Evolutionary conservation across 2,797 vertebrate species (phyloP).

Genomic region (Limnodromus scolopaceus): DNA sequence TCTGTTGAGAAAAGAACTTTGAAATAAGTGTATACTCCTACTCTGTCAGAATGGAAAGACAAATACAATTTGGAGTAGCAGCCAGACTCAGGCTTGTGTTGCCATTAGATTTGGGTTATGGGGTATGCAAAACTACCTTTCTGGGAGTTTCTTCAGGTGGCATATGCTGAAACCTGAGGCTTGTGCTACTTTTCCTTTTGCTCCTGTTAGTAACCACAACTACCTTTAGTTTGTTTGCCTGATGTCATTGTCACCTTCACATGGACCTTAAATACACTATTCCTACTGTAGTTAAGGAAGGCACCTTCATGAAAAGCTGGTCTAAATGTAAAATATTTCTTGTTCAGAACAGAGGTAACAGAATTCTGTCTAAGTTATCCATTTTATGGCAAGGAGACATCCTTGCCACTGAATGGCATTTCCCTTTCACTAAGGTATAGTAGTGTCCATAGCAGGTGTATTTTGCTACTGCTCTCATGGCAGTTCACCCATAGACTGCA

Average conservation of each 20-base stretch:
- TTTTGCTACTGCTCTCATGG: no score
- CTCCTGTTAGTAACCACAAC: not conserved
- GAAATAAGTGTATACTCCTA: not conserved
- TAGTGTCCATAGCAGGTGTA: no score
- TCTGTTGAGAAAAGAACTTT: not conserved
- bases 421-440: no score
- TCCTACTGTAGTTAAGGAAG: not conserved
- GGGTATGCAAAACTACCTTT: not conserved
- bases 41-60: not conserved
- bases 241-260: not conserved
- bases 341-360: no score
- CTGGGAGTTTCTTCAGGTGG: not conserved
- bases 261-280: accelerated
- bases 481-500: no score
- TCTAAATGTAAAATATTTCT: no score
- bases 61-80: not conserved
- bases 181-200: not conserved
- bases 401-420: no score
- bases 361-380: no score
- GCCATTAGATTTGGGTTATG: not conserved
- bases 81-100: not conserved
- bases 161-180: not conserved
- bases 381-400: no score
- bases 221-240: not conserved
- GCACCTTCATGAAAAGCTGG: not conserved